These are phyloP conservation scores for Dryomyza anilis DNA, from an alignment of 2,888 invertebrate genomes.

Conservation along the genomic window DNA sequence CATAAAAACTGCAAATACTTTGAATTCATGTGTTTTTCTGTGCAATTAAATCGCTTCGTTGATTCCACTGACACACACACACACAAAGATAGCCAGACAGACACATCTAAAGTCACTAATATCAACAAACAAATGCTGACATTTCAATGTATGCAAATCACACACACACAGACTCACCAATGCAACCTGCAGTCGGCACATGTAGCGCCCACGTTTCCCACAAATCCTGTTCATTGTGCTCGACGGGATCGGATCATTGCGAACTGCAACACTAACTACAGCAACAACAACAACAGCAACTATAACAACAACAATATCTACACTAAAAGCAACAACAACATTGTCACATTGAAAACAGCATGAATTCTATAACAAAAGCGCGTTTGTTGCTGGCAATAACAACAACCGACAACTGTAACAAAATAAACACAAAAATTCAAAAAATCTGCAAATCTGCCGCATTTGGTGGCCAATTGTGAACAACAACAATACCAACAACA, in stretches of 20 bases:
- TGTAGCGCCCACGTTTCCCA: neutral
- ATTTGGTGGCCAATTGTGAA: conserved; percentile 14
- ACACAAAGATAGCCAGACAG: neutral
- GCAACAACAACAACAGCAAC: conserved; percentile 40
- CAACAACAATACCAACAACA: conserved; percentile 18
- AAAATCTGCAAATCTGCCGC: conserved; percentile 18
- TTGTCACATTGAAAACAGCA: conserved; percentile 19
- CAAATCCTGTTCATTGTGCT: neutral
- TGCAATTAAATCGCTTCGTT: neutral
- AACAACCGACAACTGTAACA: neutral
- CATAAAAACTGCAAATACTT: too few species aligned
- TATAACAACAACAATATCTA: conserved; percentile 37
- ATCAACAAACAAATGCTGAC: neutral
- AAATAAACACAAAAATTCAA: neutral
- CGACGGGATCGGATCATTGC: neutral
- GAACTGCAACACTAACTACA: conserved; percentile 38
- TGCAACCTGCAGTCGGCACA: neutral
- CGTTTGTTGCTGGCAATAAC: neutral
- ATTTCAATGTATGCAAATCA: neutral
- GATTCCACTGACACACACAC: neutral
- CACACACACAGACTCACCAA: neutral
- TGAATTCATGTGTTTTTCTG: too few species aligned
- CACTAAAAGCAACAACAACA: conserved; percentile 20
- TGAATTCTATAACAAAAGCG: neutral
- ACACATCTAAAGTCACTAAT: neutral